phyloP scores from a whole-genome alignment of 2,113 vertebrate species.

The Erythrocebus patas region DNA sequence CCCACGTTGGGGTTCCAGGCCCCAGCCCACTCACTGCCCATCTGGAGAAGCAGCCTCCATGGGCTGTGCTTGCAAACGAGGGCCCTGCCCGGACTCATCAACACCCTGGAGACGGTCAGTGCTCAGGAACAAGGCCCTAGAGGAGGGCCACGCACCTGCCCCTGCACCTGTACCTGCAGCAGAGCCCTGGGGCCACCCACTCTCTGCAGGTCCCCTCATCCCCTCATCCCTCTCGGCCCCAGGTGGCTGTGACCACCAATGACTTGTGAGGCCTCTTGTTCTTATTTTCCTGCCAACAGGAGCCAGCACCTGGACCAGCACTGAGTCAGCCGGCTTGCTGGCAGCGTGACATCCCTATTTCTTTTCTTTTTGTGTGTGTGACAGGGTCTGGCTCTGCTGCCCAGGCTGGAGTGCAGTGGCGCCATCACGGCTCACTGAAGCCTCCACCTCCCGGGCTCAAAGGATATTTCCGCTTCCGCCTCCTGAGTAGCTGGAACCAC shows the following conservation, averaged over 20 bases:
- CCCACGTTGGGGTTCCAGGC: background rate
- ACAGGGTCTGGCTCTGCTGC: no score
- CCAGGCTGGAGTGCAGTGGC: no score
- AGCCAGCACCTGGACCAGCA: background rate
- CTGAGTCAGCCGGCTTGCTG: fast-evolving
- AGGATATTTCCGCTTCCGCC: no score
- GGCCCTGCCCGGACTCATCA: background rate
- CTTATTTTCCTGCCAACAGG: fast-evolving
- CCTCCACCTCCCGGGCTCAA: no score
- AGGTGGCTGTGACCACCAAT: background rate
- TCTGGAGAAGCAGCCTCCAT: background rate
- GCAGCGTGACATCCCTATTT: background rate
- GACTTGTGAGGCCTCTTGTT: background rate
- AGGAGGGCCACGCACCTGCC: no score
- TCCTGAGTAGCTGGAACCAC: no score
- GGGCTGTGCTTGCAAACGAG: background rate
- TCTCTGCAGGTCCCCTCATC: background rate
- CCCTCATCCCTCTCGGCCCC: background rate
- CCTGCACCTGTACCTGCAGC: no score
- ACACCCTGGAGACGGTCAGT: fast-evolving
- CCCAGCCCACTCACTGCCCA: fast-evolving
- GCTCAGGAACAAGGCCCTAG: background rate
- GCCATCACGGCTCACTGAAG: no score
- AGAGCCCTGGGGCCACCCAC: background rate
- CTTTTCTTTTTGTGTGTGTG: background rate